Evolutionary conservation across 2,797 vertebrate genomes (phyloP), one percentile per base, ranked within the genome.

Genomic region (Pelochelys cantorii): DNA sequence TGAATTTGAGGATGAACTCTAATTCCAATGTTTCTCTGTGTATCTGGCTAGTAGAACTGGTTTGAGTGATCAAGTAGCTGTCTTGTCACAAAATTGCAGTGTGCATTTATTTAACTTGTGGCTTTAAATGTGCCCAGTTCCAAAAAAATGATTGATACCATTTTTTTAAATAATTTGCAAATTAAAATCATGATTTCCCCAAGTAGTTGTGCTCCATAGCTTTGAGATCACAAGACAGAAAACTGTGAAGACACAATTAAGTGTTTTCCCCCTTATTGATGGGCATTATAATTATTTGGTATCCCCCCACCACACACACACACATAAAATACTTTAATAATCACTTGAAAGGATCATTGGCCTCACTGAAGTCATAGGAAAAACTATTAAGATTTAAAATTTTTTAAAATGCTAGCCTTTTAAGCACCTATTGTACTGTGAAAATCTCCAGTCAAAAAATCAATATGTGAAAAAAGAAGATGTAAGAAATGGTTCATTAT

Each of bases 241-340:
- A 77, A 88, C 62, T 92, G 90, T 93, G 87, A 54, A 93, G 90
- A 95, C 81, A 87, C 86, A 90, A 53, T 93, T 90, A 95, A 84
- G 4, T 6, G 57, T 18, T 1, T 85, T 91, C 29, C 42, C 42
- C 86, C 88, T 94, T 88, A 5, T 42, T 82, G 29, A 57, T 84
- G 52, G 27, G 60, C 81, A 78, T 95, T 87, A 75, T 86, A 54
- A 92, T 56, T n/a, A 75, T 74, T 87, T 79, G 87, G 80, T 23
- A 27, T 25, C 25, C 27, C 27, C 23, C 4, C 10, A 25, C 4
- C 27, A 27, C 27, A 60, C 10, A 60, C 8, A 59, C 11, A 48
- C 7, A 48, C 8, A 48, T 48, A 48, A 48, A 48, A 60, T 60
- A 60, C 25, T 60, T 84, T 91, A 42, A 48, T 79, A 80, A 56